Evolutionary conservation across 1,140 invertebrate genomes (phyloP), one percentile per base, ranked within the genome.

Genomic region (Aricia agestis): DNA sequence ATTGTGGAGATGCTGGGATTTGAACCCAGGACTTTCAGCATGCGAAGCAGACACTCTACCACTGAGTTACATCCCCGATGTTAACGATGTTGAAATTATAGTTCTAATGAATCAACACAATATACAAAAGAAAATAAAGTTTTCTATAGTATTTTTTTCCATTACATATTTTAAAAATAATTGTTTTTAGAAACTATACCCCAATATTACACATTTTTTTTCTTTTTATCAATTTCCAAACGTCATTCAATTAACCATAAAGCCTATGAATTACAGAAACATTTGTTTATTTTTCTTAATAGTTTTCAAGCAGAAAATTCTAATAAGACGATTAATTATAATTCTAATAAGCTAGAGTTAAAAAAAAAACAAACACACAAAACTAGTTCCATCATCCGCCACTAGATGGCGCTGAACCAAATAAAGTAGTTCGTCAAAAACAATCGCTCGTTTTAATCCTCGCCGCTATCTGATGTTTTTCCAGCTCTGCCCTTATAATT

Each of bases 41-140:
- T 95, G 94, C 94, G 94, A 94, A 94, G 94, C 94, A 94, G 94
- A 94, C 94, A 94, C 94, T 94, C 94, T 94, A 95, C 94, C 94
- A 94, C 94, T 95, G 94, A 95, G 94, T 94, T 95, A 95, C 94
- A 94, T 92, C 94, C 94, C 94, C 94, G 71, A 17, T 63, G 19
- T 25, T 18, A 1, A 31, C 10, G 6, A 11, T 5, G 57, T 19
- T 25, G 17, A 63, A 63, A 63, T 63, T 63, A 19, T 6, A 3
- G 9, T 63, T 25, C 9, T 18, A 18, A 1, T 63, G 2, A 11
- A 5, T 15, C 45, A 52, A 11, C 3, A 15, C 45, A 52, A 1
- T 52, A 1, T 15, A 13, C 6, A 52, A 13, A 52, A 52, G 9
- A 45, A 45, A 45, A 45, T 45, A 11, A 13, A 13, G 11, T 9